phyloP scores from a whole-genome alignment of 2,797 vertebrate species.

The Xiphophorus birchmanni region DNA sequence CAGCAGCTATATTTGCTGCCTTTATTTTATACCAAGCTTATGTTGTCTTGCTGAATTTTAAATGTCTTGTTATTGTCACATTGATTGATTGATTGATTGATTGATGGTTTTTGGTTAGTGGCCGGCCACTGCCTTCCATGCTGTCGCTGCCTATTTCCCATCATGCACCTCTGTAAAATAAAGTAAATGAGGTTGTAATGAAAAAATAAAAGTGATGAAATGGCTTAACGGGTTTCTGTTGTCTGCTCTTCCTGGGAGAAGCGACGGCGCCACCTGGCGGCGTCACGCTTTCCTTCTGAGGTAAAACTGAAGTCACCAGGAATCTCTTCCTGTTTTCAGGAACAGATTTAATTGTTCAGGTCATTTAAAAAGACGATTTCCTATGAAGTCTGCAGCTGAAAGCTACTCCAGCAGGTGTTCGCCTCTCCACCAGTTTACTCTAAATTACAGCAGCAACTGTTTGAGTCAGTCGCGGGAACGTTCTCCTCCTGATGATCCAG shows the following conservation, averaged over 20 bases:
- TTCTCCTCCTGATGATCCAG: background rate
- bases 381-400: no score
- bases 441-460: background rate
- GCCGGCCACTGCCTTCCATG: constrained; percentile 83
- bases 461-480: background rate
- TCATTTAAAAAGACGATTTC: no score
- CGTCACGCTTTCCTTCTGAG: background rate
- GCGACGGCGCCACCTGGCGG: background rate
- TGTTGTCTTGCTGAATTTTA: constrained; percentile 27
- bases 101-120: constrained; percentile 76
- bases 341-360: background rate
- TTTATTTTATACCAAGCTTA: background rate
- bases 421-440: background rate
- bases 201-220: constrained; percentile 30
- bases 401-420: background rate
- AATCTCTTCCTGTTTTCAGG: background rate
- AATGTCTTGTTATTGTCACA: background rate
- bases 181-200: constrained; percentile 76
- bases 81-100: constrained; percentile 55
- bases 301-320: background rate
- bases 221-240: background rate
- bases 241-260: background rate
- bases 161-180: constrained; percentile 77
- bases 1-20: background rate
- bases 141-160: constrained; percentile 76